phyloP scores from a whole-genome alignment of 1,140 invertebrate species.

The Achatina immaculata region DNA sequence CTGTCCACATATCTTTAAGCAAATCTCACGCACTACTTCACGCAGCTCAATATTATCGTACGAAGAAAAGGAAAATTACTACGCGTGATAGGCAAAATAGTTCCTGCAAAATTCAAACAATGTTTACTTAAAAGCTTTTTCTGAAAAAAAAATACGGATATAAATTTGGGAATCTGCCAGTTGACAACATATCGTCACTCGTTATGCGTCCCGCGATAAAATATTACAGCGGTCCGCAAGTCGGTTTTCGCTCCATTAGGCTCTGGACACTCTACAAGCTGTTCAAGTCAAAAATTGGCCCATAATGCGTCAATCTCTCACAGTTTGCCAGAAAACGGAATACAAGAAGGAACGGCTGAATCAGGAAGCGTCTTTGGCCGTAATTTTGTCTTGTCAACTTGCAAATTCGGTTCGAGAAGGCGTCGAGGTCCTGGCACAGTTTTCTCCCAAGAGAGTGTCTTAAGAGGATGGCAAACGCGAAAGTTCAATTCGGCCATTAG shows the following conservation, averaged over 20 bases:
- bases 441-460: not conserved
- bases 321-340: not conserved
- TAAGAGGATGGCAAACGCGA: not conserved
- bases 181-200: too few relatives aligned
- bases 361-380: not conserved
- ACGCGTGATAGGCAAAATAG: too few relatives aligned
- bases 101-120: too few relatives aligned
- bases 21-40: too few relatives aligned
- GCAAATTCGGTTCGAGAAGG: not conserved
- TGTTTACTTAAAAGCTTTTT: too few relatives aligned
- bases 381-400: slow-evolving; percentile 1
- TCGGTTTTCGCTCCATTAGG: not conserved
- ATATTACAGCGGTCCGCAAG: too few relatives aligned
- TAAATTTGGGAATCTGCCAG: too few relatives aligned
- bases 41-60: too few relatives aligned
- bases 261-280: not conserved
- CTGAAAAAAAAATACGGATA: too few relatives aligned
- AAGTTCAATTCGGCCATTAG: not conserved
- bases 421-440: not conserved
- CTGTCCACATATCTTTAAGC: too few relatives aligned
- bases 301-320: not conserved
- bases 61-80: too few relatives aligned
- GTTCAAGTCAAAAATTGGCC: not conserved
- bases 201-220: too few relatives aligned
- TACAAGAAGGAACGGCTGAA: not conserved